Percentiles rank a stretch among this genome's conserved stretches.
phyloP scores from a whole-genome alignment of 2,113 vertebrate genomes.

The Nerophis ophidion region DNA sequence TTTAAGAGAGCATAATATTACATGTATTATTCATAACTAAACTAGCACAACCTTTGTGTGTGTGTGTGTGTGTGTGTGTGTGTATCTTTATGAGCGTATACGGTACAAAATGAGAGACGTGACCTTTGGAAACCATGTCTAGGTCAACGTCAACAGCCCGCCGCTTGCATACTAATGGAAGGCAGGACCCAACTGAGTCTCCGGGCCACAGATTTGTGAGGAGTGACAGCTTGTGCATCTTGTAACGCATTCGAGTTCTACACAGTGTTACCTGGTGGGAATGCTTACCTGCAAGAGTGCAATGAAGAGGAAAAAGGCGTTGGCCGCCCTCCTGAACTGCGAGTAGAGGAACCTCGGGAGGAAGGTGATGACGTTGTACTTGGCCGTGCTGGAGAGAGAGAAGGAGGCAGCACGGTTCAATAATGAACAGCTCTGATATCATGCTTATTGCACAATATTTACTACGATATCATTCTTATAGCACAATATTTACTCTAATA shows the following conservation, averaged over 20 bases:
- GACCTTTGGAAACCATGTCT: slow-evolving; percentile 27
- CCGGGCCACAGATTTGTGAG: background rate
- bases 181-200: background rate
- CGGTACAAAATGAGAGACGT: slow-evolving; percentile 42
- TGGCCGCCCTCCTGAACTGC: slow-evolving; percentile 98
- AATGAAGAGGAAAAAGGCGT: slow-evolving; percentile 98
- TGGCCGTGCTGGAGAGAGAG: slow-evolving; percentile 86
- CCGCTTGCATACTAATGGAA: background rate
- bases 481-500: no score
- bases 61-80: slow-evolving; percentile 4
- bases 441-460: no score
- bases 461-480: no score
- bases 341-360: slow-evolving; percentile 97
- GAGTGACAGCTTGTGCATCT: background rate
- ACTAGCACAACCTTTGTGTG: slow-evolving; percentile 23
- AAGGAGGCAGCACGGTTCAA: background rate
- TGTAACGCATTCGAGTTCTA: background rate
- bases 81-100: slow-evolving; percentile 11
- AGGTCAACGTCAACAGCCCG: slow-evolving; percentile 21
- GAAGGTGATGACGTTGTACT: slow-evolving; percentile 97
- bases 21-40: slow-evolving; percentile 54
- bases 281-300: slow-evolving; percentile 92
- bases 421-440: no score
- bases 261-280: background rate
- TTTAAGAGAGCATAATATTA: slow-evolving; percentile 28